Evolutionary conservation across 2,113 vertebrate genomes (phyloP).

Genomic region (Rattus rattus): DNA sequence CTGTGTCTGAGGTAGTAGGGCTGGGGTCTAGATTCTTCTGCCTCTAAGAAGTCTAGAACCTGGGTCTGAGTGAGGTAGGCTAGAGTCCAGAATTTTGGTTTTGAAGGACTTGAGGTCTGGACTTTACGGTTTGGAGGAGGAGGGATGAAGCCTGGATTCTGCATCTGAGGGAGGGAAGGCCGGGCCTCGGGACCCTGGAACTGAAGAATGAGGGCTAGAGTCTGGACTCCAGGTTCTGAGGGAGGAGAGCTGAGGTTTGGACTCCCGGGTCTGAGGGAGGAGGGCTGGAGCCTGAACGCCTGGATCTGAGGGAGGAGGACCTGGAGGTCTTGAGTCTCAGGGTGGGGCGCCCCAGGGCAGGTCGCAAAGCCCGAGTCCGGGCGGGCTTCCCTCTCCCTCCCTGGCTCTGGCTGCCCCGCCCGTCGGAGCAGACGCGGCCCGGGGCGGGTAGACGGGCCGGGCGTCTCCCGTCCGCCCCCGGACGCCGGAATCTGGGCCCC

Average conservation of each 20-base stretch:
- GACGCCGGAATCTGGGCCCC: conserved; percentile 82
- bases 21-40: neutral
- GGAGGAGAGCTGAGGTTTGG: neutral
- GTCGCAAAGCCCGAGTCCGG: conserved; percentile 10
- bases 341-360: conserved; percentile 53
- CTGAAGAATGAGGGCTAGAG: neutral
- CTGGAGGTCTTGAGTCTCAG: neutral
- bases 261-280: neutral
- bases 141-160: neutral
- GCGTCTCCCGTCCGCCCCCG: conserved; percentile 81
- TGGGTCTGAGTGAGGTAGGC: neutral
- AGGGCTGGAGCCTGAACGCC: neutral
- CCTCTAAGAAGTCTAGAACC: neutral
- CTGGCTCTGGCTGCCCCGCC: conserved; percentile 71
- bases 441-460: conserved; percentile 81
- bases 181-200: neutral
- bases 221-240: neutral
- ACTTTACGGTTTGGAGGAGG: neutral
- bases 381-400: conserved; percentile 60
- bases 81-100: neutral
- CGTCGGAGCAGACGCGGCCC: conserved; percentile 80
- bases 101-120: neutral
- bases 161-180: neutral
- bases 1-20: neutral
- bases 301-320: neutral